Conservation (phyloP, 2,113 vertebrate species). For the Danionella cerebrum region DNA sequence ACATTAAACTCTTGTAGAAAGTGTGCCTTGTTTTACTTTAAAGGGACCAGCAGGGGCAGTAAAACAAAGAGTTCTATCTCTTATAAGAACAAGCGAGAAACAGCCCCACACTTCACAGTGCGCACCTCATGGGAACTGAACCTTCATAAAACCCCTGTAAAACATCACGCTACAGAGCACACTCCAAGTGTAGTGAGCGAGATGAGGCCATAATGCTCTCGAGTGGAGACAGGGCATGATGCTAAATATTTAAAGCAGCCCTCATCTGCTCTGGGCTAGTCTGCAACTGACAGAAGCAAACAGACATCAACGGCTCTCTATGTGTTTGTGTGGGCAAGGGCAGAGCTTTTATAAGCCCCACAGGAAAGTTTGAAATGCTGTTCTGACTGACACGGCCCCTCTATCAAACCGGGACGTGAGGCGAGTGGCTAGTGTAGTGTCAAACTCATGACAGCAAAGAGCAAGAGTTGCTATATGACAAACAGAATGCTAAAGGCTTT, state of each 20-base stretch:
- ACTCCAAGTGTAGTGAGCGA: neutral
- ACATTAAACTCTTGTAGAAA: too few species aligned
- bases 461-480: neutral
- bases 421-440: constrained; percentile 18
- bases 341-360: constrained; percentile 1
- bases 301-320: neutral
- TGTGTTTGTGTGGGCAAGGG: constrained; percentile 12
- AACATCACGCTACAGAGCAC: constrained; percentile 20
- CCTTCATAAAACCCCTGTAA: constrained; percentile 8
- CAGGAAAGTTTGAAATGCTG: constrained; percentile 3
- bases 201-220: neutral
- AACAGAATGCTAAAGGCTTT: constrained; percentile 11
- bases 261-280: constrained; percentile 1
- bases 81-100: neutral
- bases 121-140: constrained; percentile 1
- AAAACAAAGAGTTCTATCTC: neutral
- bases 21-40: neutral
- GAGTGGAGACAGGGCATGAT: constrained; percentile 3
- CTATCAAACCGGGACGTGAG: constrained; percentile 28
- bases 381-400: constrained; percentile 8
- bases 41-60: neutral
- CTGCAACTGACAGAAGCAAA: constrained; percentile 11
- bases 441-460: neutral
- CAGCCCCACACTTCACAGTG: neutral
- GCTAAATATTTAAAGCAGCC: constrained; percentile 33